Evolutionary conservation across 1,140 invertebrate species (phyloP).

Genomic region (Tachypleus tridentatus): DNA sequence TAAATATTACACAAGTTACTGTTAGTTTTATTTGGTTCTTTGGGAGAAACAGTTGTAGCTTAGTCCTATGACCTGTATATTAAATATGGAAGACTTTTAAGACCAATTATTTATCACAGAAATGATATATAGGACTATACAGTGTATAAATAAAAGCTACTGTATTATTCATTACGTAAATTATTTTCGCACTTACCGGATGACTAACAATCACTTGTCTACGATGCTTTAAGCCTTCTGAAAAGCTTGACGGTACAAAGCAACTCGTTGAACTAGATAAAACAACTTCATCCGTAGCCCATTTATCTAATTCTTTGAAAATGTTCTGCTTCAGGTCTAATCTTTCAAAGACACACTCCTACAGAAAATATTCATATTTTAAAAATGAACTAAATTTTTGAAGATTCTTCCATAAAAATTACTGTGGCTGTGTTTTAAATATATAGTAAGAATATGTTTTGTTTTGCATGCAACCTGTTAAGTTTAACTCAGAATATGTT

Average conservation of each 20-base stretch:
- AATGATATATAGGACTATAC: no score
- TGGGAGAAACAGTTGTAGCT: no score
- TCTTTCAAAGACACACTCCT: slow-evolving; percentile 87
- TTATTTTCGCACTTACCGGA: slow-evolving; percentile 47
- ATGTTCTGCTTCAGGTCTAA: slow-evolving; percentile 71
- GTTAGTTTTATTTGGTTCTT: no score
- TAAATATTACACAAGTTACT: no score
- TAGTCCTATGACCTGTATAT: no score
- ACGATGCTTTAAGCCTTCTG: slow-evolving; percentile 58
- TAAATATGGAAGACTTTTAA: no score
- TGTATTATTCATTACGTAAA: no score
- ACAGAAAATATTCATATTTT: slow-evolving; percentile 44
- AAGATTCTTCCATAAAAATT: background rate
- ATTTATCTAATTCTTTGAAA: slow-evolving; percentile 58
- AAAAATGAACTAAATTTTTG: slow-evolving; percentile 14
- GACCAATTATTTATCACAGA: no score
- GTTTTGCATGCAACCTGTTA: background rate
- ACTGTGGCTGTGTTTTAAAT: background rate
- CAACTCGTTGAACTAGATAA: slow-evolving; percentile 85
- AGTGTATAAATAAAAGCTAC: no score
- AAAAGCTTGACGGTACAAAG: slow-evolving; percentile 71
- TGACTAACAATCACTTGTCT: slow-evolving; percentile 67
- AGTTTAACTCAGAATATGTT: background rate
- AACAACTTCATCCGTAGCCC: slow-evolving; percentile 42
- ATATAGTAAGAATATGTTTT: background rate